phyloP scores from a whole-genome alignment of 2,113 vertebrate species.

The Apeltes quadracus region DNA sequence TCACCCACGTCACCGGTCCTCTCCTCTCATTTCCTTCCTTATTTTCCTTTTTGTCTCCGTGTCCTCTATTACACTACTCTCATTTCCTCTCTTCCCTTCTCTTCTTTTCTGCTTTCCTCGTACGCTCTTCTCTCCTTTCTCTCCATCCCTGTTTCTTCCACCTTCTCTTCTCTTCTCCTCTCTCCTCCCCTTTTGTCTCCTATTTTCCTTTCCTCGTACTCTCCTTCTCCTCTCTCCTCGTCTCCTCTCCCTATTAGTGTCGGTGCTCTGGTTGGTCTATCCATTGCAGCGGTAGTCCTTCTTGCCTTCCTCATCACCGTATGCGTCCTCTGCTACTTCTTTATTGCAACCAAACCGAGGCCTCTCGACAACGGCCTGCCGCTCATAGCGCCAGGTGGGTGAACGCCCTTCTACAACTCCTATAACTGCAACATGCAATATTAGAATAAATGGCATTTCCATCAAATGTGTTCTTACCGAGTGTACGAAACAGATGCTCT shows the following conservation, averaged over 20 bases:
- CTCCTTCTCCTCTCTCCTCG: neutral
- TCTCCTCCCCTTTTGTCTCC: neutral
- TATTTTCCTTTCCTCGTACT: neutral
- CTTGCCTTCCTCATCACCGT: slow-evolving; percentile 91
- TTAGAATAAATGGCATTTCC: neutral
- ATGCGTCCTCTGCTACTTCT: slow-evolving; percentile 93
- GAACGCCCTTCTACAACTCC: neutral
- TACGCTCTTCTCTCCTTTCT: neutral
- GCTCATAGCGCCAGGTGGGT: slow-evolving; percentile 84
- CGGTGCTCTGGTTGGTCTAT: slow-evolving; percentile 90
- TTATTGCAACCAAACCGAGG: slow-evolving; percentile 90
- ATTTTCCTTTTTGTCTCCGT: neutral
- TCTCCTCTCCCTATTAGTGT: slow-evolving; percentile 75
- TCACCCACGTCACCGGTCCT: neutral
- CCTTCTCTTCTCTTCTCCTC: no score
- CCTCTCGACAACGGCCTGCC: slow-evolving; percentile 88
- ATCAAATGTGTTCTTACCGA: neutral
- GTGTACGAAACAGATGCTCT: neutral
- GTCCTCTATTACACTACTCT: no score
- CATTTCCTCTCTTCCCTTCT: neutral
- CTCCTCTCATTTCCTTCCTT: neutral
- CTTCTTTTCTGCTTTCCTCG: neutral
- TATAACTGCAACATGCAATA: neutral
- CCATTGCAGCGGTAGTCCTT: slow-evolving; percentile 89
- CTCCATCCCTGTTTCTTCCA: no score